Conservation (phyloP, 2,113 vertebrate genomes). For the Sus scrofa region DNA sequence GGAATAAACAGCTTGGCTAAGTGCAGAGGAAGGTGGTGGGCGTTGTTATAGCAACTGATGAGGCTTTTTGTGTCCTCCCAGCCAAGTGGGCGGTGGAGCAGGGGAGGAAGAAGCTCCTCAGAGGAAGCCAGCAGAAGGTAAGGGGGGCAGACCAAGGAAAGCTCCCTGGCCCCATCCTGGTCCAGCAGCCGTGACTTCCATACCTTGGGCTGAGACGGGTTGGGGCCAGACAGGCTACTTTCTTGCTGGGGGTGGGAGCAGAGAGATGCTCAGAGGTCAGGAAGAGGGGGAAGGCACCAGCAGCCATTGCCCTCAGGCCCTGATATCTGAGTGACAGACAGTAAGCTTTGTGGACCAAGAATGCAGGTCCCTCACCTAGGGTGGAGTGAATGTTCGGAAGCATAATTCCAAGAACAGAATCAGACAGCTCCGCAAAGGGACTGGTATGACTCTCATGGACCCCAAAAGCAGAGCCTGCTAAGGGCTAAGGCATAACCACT, state of each 20-base stretch:
- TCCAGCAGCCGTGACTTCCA: not conserved
- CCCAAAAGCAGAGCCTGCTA: not conserved
- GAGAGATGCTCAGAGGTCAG: not conserved
- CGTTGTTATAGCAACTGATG: slow-evolving; percentile 68
- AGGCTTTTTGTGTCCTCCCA: slow-evolving; percentile 34
- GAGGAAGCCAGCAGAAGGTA: not conserved
- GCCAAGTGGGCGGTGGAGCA: not conserved
- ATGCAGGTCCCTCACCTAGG: not conserved
- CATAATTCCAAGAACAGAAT: not conserved
- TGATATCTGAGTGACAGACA: not conserved
- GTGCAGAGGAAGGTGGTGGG: not conserved
- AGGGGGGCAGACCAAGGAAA: not conserved
- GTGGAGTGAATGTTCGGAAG: not conserved
- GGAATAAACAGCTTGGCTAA: not conserved
- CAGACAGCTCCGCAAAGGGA: not conserved
- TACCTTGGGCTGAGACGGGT: not conserved
- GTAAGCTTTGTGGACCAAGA: not conserved
- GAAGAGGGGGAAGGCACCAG: not conserved
- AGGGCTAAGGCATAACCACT: not conserved
- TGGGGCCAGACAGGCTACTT: not conserved
- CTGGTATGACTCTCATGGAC: not conserved
- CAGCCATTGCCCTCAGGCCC: not conserved
- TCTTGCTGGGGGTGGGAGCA: not conserved
- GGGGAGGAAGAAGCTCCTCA: not conserved
- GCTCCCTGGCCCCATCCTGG: not conserved